Percentiles rank a stretch among this genome's conserved stretches.
Conservation (phyloP, 1,140 invertebrate species). For the Hycleus cichorii region DNA sequence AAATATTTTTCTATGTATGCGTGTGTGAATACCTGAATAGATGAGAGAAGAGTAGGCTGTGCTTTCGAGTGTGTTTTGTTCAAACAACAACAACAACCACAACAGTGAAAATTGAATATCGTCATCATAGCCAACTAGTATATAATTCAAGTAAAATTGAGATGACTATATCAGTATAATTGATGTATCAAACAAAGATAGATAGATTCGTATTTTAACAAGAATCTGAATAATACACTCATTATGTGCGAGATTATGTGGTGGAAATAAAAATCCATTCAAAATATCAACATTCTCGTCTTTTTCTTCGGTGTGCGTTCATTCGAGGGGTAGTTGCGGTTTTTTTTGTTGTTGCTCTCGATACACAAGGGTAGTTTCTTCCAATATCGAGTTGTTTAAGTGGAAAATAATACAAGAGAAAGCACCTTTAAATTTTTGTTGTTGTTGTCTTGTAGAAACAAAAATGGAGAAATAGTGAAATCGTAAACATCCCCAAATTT, state of each 20-base stretch:
- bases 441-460: too few relatives aligned
- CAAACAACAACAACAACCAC: neutral
- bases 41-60: conserved; percentile 3
- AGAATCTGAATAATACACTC: conserved; percentile 24
- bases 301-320: conserved; percentile 9
- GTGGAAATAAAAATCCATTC: conserved; percentile 25
- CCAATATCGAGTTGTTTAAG: neutral
- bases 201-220: too few relatives aligned
- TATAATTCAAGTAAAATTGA: too few relatives aligned
- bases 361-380: too few relatives aligned
- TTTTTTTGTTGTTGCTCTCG: neutral
- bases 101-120: conserved; percentile 2
- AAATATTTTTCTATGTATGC: conserved; percentile 10
- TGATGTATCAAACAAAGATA: too few relatives aligned
- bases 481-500: too few relatives aligned
- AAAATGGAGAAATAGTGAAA: too few relatives aligned
- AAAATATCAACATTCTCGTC: conserved; percentile 2
- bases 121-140: conserved; percentile 5
- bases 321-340: conserved; percentile 6
- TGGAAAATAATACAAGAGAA: neutral
- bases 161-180: too few relatives aligned
- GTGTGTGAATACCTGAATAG: too few relatives aligned
- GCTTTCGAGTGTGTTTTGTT: conserved; percentile 20
- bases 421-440: too few relatives aligned
- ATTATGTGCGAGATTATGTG: conserved; percentile 23